Percentiles rank a stretch among this genome's conserved stretches.
phyloP scores from a whole-genome alignment of 2,113 vertebrate genomes.

The Ivindomyrus marchei region DNA sequence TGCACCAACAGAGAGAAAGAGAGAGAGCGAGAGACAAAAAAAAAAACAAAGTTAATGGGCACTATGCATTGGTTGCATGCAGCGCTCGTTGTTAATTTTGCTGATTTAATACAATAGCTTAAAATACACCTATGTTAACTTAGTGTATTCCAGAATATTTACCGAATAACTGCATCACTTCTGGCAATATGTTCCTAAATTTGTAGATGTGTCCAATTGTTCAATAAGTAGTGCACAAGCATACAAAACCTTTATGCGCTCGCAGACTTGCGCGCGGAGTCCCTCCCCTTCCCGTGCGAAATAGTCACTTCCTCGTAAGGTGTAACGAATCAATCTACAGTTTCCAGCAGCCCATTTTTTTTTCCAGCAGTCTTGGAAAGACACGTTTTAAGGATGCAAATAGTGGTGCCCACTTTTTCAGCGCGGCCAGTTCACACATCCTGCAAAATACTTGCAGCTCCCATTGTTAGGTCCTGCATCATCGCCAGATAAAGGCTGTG shows the following conservation, averaged over 20 bases:
- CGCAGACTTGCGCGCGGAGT: conserved; percentile 52
- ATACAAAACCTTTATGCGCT: not conserved
- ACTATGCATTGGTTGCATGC: conserved; percentile 32
- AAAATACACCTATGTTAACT: not conserved
- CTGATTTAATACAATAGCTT: not conserved
- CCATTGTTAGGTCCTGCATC: not conserved
- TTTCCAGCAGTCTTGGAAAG: conserved; percentile 22
- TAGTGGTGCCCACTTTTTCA: conserved; percentile 1
- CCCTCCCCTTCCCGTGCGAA: conserved; percentile 96
- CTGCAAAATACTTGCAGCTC: not conserved
- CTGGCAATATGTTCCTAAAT: not conserved
- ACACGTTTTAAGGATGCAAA: conserved; percentile 20
- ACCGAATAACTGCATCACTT: conserved; percentile 5
- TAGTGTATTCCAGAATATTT: not conserved
- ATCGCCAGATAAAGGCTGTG: not conserved
- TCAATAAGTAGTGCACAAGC: conserved; percentile 1
- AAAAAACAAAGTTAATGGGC: conserved; percentile 55
- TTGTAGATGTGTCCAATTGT: conserved; percentile 15
- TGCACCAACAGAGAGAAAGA: conserved; percentile 10
- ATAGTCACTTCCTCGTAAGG: conserved; percentile 91
- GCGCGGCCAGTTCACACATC: not conserved
- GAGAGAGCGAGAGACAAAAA: conserved; percentile 15
- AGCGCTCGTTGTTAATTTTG: conserved; percentile 2
- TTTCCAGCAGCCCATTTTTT: conserved; percentile 42
- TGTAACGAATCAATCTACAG: conserved; percentile 92